A percentile compares a stretch with the other conserved stretches of the same genome.
Conservation (phyloP, 1,140 invertebrate genomes). For the Bombus pyrosoma region DNA sequence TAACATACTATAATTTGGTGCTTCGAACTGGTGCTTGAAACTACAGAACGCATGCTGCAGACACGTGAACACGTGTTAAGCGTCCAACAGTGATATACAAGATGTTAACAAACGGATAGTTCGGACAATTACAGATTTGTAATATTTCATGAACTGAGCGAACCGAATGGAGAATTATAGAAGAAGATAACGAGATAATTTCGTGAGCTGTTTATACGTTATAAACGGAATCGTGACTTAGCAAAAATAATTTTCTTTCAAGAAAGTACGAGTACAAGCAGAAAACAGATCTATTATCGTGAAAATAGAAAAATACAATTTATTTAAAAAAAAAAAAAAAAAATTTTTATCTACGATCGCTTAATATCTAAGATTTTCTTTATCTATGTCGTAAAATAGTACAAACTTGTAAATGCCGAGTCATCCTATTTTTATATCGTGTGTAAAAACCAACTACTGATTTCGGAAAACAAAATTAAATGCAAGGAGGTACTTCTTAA, state of each 20-base stretch:
- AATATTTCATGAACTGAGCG: background rate
- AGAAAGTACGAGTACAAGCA: too few species aligned
- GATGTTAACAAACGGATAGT: background rate
- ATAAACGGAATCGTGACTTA: too few species aligned
- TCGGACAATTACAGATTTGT: background rate
- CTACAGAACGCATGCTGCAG: slow-evolving; percentile 62
- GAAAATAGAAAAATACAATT: too few species aligned
- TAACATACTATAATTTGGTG: slow-evolving; percentile 18
- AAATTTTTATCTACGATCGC: background rate
- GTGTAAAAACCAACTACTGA: background rate
- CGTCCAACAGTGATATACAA: slow-evolving; percentile 19
- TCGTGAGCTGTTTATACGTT: too few species aligned
- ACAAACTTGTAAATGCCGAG: background rate
- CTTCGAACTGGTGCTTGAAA: slow-evolving; percentile 60
- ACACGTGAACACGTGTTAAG: slow-evolving; percentile 25
- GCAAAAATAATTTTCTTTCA: too few species aligned
- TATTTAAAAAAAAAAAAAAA: too few species aligned
- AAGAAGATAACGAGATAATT: too few species aligned
- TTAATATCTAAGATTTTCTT: background rate
- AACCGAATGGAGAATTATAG: background rate
- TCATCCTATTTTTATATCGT: too few species aligned
- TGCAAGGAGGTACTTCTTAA: background rate
- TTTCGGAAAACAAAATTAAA: slow-evolving; percentile 7
- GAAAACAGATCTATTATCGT: too few species aligned
- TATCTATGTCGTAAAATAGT: background rate